A percentile compares a stretch with the other conserved stretches of the same genome.
phyloP scores from a whole-genome alignment of 2,113 vertebrate genomes.

The Saguinus imperator region DNA sequence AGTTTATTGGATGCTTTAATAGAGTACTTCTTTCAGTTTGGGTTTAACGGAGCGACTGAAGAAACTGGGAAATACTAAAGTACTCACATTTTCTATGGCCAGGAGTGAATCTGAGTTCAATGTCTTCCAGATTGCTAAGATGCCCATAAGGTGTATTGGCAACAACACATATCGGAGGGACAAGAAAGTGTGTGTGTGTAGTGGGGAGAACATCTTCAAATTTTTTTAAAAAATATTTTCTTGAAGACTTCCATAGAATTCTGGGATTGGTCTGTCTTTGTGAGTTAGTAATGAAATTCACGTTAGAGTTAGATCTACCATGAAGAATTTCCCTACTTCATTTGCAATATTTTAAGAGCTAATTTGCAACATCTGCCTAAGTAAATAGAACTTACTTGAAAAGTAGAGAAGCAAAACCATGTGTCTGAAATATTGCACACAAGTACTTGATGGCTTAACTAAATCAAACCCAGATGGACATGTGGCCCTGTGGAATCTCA shows the following conservation, averaged over 20 bases:
- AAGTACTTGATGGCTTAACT: slow-evolving; percentile 61
- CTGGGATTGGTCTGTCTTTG: slow-evolving; percentile 64
- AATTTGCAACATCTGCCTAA: slow-evolving; percentile 81
- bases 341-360: slow-evolving; percentile 78
- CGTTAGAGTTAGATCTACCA: slow-evolving; percentile 63
- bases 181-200: slow-evolving; percentile 59
- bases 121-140: slow-evolving; percentile 75
- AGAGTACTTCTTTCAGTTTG: background rate
- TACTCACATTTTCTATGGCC: slow-evolving; percentile 52
- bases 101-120: slow-evolving; percentile 71
- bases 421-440: slow-evolving; percentile 68
- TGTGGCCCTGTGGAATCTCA: slow-evolving; percentile 35
- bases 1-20: background rate
- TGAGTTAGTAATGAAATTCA: slow-evolving; percentile 73
- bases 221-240: slow-evolving; percentile 46
- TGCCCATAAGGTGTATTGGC: slow-evolving; percentile 54
- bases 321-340: slow-evolving; percentile 68
- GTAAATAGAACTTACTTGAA: slow-evolving; percentile 73
- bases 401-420: slow-evolving; percentile 70
- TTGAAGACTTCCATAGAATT: slow-evolving; percentile 70
- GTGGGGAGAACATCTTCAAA: slow-evolving; percentile 70
- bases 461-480: slow-evolving; percentile 71
- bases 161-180: slow-evolving; percentile 65
- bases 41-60: background rate
- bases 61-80: slow-evolving; percentile 62